Evolutionary conservation across 2,888 invertebrate genomes (phyloP).

Genomic region (Balanococcus diminutus): DNA sequence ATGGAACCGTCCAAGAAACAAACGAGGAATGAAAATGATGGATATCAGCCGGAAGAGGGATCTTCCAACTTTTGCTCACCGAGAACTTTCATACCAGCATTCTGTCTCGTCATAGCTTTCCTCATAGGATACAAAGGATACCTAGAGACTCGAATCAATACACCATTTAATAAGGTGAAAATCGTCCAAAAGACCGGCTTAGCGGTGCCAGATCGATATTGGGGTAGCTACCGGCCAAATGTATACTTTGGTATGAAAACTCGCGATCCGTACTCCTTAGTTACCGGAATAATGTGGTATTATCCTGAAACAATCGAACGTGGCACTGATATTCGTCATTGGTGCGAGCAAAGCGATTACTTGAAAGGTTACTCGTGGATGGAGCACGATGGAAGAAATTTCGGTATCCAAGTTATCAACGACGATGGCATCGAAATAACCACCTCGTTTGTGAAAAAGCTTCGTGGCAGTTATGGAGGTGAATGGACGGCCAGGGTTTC

Average conservation of each 20-base stretch:
- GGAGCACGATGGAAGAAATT: conserved; percentile 88
- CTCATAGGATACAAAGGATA: conserved; percentile 82
- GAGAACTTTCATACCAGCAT: conserved; percentile 59
- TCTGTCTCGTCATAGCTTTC: conserved; percentile 73
- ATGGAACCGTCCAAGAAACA: conserved; percentile 41
- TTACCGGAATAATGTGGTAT: conserved; percentile 97
- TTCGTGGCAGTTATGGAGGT: conserved; percentile 81
- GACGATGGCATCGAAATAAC: conserved; percentile 78
- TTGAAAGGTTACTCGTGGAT: conserved; percentile 80
- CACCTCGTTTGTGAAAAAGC: conserved; percentile 87
- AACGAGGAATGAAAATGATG: conserved; percentile 40
- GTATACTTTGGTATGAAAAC: conserved; percentile 91
- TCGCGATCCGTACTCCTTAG: conserved; percentile 83
- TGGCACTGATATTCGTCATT: conserved; percentile 70
- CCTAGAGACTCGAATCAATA: conserved; percentile 65
- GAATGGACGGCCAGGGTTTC: conserved; percentile 92
- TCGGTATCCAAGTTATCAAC: conserved; percentile 87
- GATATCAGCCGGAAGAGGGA: conserved; percentile 37
- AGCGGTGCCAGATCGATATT: conserved; percentile 61
- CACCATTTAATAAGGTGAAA: conserved; percentile 49
- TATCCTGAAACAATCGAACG: conserved; percentile 18
- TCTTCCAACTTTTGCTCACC: conserved; percentile 48
- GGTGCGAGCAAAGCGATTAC: conserved; percentile 89
- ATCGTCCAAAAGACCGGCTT: conserved; percentile 51
- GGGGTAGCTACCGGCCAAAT: conserved; percentile 92